Evolutionary conservation across 2,888 invertebrate species (phyloP).

Genomic region (Hylaea fasciaria): DNA sequence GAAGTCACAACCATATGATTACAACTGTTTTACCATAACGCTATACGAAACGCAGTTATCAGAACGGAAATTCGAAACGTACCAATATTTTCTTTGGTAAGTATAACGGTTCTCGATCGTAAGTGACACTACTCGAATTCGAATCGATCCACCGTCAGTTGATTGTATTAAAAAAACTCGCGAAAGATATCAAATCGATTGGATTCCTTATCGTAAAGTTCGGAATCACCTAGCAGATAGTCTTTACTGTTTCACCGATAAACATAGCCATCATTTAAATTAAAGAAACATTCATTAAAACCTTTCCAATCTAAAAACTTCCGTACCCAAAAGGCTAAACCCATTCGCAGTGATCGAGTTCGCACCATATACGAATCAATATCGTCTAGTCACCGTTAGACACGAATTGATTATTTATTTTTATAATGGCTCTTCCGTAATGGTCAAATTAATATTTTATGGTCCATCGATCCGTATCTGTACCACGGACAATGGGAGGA

Average conservation of each 20-base stretch:
- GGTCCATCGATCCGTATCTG: conserved; percentile 35
- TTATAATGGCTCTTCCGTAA: conserved; percentile 25
- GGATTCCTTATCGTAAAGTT: too few species aligned
- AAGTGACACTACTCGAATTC: too few species aligned
- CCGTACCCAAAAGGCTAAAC: conserved; percentile 18
- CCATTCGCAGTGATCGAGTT: conserved; percentile 17
- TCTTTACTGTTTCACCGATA: background rate
- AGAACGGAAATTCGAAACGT: too few species aligned
- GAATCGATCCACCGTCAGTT: too few species aligned
- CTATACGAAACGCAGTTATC: too few species aligned
- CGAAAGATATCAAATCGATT: too few species aligned
- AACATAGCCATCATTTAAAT: background rate
- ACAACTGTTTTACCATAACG: too few species aligned
- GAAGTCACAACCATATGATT: too few species aligned
- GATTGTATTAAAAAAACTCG: too few species aligned
- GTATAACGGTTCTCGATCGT: too few species aligned
- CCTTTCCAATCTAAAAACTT: conserved; percentile 9
- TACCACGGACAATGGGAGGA: conserved; percentile 36
- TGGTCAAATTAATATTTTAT: conserved; percentile 39
- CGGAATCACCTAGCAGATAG: too few species aligned
- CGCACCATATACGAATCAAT: conserved; percentile 36
- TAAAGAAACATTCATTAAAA: background rate
- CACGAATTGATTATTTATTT: conserved; percentile 41
- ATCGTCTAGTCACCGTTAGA: conserved; percentile 21
- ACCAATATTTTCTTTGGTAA: too few species aligned